These are phyloP conservation scores for Limenitis camilla DNA, from an alignment of 2,888 invertebrate genomes.

Conservation along the genomic window DNA sequence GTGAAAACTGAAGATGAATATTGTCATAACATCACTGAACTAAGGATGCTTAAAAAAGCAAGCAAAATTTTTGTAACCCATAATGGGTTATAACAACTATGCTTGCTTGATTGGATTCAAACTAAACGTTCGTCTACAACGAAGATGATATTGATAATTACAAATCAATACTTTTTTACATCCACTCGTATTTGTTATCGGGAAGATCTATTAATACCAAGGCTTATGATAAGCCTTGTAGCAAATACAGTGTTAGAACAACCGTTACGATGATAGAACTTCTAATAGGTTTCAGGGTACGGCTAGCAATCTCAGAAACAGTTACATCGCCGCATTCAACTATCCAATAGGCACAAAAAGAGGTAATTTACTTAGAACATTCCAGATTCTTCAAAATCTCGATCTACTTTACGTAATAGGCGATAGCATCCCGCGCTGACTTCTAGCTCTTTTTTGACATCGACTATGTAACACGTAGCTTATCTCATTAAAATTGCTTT, in stretches of 20 bases:
- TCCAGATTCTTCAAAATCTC: not conserved
- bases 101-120: too few species aligned
- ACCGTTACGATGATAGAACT: conserved; percentile 61
- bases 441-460: not conserved
- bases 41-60: too few species aligned
- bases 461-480: not conserved
- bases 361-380: conserved; percentile 7
- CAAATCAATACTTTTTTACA: too few species aligned
- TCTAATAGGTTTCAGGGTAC: conserved; percentile 49
- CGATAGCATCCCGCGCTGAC: not conserved
- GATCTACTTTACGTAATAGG: not conserved
- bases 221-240: conserved; percentile 7
- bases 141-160: too few species aligned
- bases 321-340: conserved; percentile 49
- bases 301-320: conserved; percentile 46
- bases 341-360: conserved; percentile 17
- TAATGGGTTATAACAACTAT: too few species aligned
- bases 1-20: too few species aligned
- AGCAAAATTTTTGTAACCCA: too few species aligned
- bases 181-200: too few species aligned
- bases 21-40: too few species aligned
- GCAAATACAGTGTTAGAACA: conserved; percentile 32
- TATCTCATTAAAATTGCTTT: too few species aligned
- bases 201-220: not conserved
- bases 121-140: too few species aligned